Conservation (phyloP, 2,113 vertebrate species). For the Catagonus wagneri region DNA sequence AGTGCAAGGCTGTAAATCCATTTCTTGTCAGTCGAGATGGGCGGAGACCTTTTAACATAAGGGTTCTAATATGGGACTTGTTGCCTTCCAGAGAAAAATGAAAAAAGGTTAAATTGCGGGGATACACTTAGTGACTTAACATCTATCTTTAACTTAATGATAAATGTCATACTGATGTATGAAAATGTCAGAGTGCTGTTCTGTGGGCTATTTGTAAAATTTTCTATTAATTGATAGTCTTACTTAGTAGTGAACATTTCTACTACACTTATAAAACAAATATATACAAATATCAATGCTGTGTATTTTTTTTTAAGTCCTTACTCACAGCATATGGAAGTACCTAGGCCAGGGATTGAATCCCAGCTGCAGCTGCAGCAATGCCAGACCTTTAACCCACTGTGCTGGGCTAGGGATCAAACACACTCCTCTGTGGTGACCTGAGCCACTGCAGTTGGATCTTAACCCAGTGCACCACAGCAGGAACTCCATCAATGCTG, state of each 20-base stretch:
- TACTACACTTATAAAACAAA: not conserved
- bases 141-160: not conserved
- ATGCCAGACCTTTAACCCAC: too few relatives aligned
- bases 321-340: too few relatives aligned
- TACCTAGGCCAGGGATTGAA: too few relatives aligned
- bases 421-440: too few relatives aligned
- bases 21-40: conserved; percentile 94
- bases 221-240: not conserved
- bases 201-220: not conserved
- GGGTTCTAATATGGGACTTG: conserved; percentile 92
- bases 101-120: not conserved
- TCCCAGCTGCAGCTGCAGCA: too few relatives aligned
- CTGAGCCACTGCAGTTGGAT: too few relatives aligned
- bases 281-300: too few relatives aligned
- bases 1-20: conserved; percentile 96
- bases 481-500: not conserved
- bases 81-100: conserved; percentile 88
- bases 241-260: not conserved
- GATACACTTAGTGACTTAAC: not conserved
- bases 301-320: not conserved
- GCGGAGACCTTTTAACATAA: conserved; percentile 96
- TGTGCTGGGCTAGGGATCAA: too few relatives aligned
- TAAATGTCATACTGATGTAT: not conserved
- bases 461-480: too few relatives aligned
- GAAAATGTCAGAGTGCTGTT: not conserved